Percentiles rank a stretch among this genome's conserved stretches.
Evolutionary conservation across 2,888 invertebrate genomes (phyloP).

Genomic region (Epinotia bilunana): DNA sequence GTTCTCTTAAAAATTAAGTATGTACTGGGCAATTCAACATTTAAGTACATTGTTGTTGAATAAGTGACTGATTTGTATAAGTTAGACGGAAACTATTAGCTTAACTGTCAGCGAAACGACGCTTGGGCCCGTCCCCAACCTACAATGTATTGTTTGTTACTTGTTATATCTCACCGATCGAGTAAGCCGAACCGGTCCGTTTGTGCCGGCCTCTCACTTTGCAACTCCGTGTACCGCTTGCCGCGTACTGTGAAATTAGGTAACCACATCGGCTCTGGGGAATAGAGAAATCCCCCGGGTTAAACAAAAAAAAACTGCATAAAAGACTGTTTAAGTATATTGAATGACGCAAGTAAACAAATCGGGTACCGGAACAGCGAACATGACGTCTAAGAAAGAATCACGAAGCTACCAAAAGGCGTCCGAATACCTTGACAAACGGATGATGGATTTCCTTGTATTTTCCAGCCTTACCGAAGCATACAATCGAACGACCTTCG

Average conservation of each 20-base stretch:
- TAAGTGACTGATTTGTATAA: conserved; percentile 44
- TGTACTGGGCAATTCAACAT: conserved; percentile 1
- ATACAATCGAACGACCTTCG: conserved; percentile 75
- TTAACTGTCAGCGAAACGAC: conserved; percentile 42
- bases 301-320: conserved; percentile 46
- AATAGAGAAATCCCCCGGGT: conserved; percentile 69
- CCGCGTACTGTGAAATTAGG: conserved; percentile 81
- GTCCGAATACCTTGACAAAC: conserved; percentile 77
- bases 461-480: conserved; percentile 78
- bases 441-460: conserved; percentile 81
- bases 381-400: conserved; percentile 46
- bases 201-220: conserved; percentile 83
- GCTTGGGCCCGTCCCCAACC: conserved; percentile 52
- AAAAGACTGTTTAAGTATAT: conserved; percentile 55
- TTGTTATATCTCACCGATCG: conserved; percentile 74
- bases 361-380: conserved; percentile 33
- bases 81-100: conserved; percentile 50
- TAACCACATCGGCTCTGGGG: conserved; percentile 77
- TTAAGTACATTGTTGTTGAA: too few relatives aligned
- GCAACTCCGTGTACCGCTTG: conserved; percentile 79
- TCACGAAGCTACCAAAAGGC: conserved; percentile 60
- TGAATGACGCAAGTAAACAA: conserved; percentile 58
- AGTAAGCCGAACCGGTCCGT: conserved; percentile 78
- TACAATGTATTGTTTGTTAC: conserved; percentile 64
- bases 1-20: conserved; percentile 71